Base-by-base conservation (phyloP, 1,140 invertebrate species). In the Drosophila asahinai region DNA sequence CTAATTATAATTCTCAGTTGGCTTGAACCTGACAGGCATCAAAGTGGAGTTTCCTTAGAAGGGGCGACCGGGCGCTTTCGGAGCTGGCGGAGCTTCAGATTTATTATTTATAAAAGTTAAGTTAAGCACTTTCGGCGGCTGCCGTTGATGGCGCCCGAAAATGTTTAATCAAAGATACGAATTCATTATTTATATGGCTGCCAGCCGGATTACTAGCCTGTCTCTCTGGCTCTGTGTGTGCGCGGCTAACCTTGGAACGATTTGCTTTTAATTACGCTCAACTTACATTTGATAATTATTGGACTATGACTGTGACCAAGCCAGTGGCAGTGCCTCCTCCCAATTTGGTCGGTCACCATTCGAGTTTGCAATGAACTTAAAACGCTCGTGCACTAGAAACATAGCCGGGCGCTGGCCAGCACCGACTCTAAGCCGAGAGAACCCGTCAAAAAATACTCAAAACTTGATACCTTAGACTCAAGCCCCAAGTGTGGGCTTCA, bases 291-390 rank as follows among this genome's bases (percentile, higher is more conserved):
- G 60, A 80, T 83, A 83, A 80, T 87, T 87, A 87, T 80, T 87
- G 84, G 83, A 87, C 83, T 86, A 73, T 82, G 83, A 86, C 77
- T 82, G 77, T 63, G 58, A 45, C 48, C 42, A 45, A 42, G 45
- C 19, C n/a, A 14, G 40, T 52, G 70, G 4, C 17, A 47, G 17
- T 40, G 27, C 58, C 63, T 62, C 63, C 63, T 47, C 40, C 61
- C 58, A 60, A 36, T 43, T 73, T 52, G 73, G 61, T 64, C 36
- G 73, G 57, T 65, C 58, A 54, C 48, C 51, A 42, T 42, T 68
- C 77, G 40, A 30, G 81, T 80, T 84, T 73, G 73, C 81, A 84
- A 77, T 84, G 81, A 84, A 86, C 82, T 86, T 86, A 86, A 86
- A 83, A 67, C 59, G 43, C 15, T 22, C 5, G 9, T 30, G 55